These are phyloP conservation scores for Ochotona princeps DNA, from an alignment of 2,113 vertebrate genomes.

Conservation along the genomic window DNA sequence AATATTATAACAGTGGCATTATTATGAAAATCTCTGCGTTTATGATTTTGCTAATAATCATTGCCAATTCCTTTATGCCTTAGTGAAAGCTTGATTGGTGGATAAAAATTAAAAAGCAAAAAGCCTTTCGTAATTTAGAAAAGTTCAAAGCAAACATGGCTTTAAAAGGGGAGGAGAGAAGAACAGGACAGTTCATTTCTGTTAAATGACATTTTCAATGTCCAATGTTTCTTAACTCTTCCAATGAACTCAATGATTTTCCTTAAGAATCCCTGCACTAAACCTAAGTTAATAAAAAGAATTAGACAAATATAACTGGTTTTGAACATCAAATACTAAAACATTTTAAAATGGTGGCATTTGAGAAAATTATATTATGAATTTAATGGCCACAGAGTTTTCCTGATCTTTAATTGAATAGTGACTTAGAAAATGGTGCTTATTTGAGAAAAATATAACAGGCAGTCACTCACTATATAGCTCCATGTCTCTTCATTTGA, in stretches of 20 bases:
- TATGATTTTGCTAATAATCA: conserved; percentile 67
- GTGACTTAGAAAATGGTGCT: conserved; percentile 40
- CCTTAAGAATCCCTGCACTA: conserved; percentile 70
- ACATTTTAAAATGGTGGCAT: conserved; percentile 5
- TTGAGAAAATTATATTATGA: conserved; percentile 11
- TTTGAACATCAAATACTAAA: conserved; percentile 70
- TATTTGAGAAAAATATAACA: conserved; percentile 16
- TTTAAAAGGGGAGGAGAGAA: conserved; percentile 69
- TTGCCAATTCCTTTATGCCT: conserved; percentile 73
- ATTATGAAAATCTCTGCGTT: conserved; percentile 65
- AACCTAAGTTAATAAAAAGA: conserved; percentile 48
- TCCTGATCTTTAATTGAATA: conserved; percentile 39
- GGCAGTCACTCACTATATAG: neutral
- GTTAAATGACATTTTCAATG: conserved; percentile 70
- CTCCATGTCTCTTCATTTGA: neutral
- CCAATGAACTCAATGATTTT: conserved; percentile 67
- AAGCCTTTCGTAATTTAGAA: conserved; percentile 69
- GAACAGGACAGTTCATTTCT: conserved; percentile 73
- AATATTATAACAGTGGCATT: conserved; percentile 62
- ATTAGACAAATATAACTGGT: conserved; percentile 70
- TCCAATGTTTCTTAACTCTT: conserved; percentile 59
- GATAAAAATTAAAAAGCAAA: conserved; percentile 23
- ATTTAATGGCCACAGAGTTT: conserved; percentile 21
- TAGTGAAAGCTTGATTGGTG: conserved; percentile 62
- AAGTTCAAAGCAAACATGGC: conserved; percentile 70